Evolutionary conservation across 2,113 vertebrate species (phyloP).

Genomic region (Gnathochromis pfefferi): DNA sequence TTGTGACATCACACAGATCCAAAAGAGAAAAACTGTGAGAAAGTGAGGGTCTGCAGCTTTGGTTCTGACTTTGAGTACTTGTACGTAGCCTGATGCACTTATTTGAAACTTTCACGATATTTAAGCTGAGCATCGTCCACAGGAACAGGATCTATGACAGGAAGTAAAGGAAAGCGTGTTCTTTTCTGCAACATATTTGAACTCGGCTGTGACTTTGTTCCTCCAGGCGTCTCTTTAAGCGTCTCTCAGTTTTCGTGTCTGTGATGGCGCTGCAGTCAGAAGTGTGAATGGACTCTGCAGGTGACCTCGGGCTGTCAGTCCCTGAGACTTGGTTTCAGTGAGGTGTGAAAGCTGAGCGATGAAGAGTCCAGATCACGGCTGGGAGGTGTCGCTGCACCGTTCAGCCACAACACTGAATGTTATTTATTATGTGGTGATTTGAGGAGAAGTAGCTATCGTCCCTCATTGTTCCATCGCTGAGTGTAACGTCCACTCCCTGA

Average conservation of each 20-base stretch:
- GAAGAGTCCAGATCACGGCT: background rate
- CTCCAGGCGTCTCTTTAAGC: background rate
- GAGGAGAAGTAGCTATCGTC: background rate
- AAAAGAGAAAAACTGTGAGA: background rate
- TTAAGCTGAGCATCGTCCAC: background rate
- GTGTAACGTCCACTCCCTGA: background rate
- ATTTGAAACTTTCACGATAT: background rate
- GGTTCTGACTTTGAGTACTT: background rate
- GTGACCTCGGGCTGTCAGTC: background rate
- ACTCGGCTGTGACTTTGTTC: background rate
- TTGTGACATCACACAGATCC: background rate
- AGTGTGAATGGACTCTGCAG: background rate
- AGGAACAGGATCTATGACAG: background rate
- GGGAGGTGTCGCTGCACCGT: background rate
- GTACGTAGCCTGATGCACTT: fast-evolving
- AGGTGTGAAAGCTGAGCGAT: background rate
- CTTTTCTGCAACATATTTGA: background rate
- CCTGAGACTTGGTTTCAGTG: background rate
- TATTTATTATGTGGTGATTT: background rate
- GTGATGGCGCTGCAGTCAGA: background rate
- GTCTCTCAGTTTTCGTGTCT: fast-evolving
- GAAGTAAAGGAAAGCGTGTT: background rate
- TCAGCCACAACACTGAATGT: fast-evolving
- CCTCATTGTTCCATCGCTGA: background rate
- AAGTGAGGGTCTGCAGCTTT: background rate